A percentile compares a stretch with the other conserved stretches of the same genome.
Conservation (phyloP, 2,888 invertebrate species). For the Pachliopta kotzebuea region DNA sequence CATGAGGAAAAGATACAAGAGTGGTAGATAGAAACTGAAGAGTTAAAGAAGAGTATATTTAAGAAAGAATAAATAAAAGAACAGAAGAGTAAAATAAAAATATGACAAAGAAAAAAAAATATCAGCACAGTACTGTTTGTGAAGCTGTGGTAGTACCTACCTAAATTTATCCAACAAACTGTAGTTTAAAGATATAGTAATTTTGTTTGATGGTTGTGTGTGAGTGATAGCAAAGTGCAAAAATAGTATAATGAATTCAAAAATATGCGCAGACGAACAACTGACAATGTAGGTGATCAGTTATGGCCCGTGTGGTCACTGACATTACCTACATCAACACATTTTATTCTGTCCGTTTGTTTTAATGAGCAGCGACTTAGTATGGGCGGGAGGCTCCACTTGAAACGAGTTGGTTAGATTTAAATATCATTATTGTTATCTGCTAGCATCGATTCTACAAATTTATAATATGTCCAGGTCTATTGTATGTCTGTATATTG, state of each 20-base stretch:
- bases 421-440: slow-evolving; percentile 19
- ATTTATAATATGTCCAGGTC: background rate
- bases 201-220: too few species aligned
- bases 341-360: slow-evolving; percentile 20
- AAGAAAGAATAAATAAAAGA: too few species aligned
- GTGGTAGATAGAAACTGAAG: too few species aligned
- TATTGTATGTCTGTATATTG: background rate
- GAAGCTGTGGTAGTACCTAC: too few species aligned
- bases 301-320: slow-evolving; percentile 3
- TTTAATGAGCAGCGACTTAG: slow-evolving; percentile 23
- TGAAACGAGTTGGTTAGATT: slow-evolving; percentile 20
- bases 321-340: slow-evolving; percentile 29
- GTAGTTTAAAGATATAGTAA: too few species aligned
- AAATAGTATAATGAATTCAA: background rate
- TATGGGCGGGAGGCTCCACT: slow-evolving; percentile 18
- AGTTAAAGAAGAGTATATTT: too few species aligned
- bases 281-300: slow-evolving; percentile 11
- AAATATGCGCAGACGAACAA: slow-evolving; percentile 14
- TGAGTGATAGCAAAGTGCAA: too few species aligned
- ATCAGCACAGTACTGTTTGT: too few species aligned
- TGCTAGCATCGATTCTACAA: background rate
- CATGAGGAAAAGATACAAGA: too few species aligned
- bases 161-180: too few species aligned
- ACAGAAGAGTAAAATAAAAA: too few species aligned
- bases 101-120: too few species aligned